Evolutionary conservation across 2,797 vertebrate genomes (phyloP), one percentile per base, ranked within the genome.

Genomic region (Tangara arthus): DNA sequence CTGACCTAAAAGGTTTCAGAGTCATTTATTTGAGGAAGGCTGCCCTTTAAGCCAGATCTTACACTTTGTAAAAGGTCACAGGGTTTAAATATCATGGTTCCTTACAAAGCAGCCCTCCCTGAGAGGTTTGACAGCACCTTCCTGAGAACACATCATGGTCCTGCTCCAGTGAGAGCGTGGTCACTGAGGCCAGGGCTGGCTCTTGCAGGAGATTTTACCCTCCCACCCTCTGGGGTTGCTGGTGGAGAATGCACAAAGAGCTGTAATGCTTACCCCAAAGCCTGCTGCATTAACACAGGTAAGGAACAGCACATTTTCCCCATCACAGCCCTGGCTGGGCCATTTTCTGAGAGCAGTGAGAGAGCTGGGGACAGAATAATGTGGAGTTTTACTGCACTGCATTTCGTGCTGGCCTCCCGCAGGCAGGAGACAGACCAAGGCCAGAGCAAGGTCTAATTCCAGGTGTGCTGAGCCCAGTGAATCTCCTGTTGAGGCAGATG

Each of bases 61-160:
- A n/a, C 83, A 63, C 73, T 96, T 93, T 95, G 57, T 41, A 46
- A 96, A 97, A 96, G 68, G 87, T 94, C 79, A 27, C 52, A 47
- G n/a, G 69, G 71, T 92, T 89, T 76, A 65, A 96, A 89, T 96
- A 90, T 84, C 89, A 87, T 34, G 94, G 78, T 69, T 95, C 78
- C 72, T 92, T 93, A 72, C 1, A 8, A 70, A 70, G n/a, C 46
- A 39, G 16, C 7, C 19, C 57, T 95, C 75, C 71, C 88, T 37
- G 87, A 84, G 76, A 24, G 39, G 46, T 73, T 44, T 77, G 87
- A 59, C 84, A 94, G 59, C 91, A 87, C 37, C 68, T 60, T 59
- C 66, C 32, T 32, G 64, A 57, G 69, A 95, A 59, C 80, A 90
- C 92, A 88, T 57, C 83, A 77, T 15, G 41, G 22, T 35, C 49